A percentile compares a stretch with the other conserved stretches of the same genome.
Evolutionary conservation across 2,113 vertebrate species (phyloP).

Genomic region (Antennarius striatus): DNA sequence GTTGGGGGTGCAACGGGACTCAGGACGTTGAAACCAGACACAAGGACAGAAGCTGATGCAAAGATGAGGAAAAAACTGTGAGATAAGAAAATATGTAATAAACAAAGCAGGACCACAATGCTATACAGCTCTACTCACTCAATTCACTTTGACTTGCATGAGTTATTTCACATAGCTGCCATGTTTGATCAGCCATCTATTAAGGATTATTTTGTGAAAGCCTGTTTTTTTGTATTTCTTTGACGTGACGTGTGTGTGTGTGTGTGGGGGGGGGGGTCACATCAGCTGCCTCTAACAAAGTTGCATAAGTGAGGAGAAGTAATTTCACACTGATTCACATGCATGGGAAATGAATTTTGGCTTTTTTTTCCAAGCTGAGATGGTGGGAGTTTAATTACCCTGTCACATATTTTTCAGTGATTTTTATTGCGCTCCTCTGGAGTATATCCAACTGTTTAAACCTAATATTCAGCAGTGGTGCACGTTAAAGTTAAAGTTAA

Average conservation of each 20-base stretch:
- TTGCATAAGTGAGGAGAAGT: slow-evolving; percentile 49
- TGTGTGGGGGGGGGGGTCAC: slow-evolving; percentile 9
- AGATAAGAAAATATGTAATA: neutral
- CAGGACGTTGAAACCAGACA: too few relatives aligned
- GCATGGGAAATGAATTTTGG: slow-evolving; percentile 43
- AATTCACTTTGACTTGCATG: neutral
- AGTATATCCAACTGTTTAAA: slow-evolving; percentile 27
- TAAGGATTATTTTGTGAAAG: too few relatives aligned
- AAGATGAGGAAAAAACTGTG: too few relatives aligned
- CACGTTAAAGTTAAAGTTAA: neutral
- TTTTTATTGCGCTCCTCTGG: slow-evolving; percentile 26
- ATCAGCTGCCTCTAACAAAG: slow-evolving; percentile 45
- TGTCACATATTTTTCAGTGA: slow-evolving; percentile 31
- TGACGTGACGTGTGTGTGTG: neutral
- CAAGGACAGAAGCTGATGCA: too few relatives aligned
- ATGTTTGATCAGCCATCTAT: slow-evolving; percentile 32
- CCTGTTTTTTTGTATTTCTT: neutral
- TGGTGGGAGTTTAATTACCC: too few relatives aligned
- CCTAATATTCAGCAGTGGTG: slow-evolving; percentile 19
- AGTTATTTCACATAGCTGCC: slow-evolving; percentile 15
- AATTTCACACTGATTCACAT: slow-evolving; percentile 58
- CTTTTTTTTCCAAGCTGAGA: neutral
- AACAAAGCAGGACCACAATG: neutral
- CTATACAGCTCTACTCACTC: neutral
- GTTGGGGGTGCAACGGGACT: too few relatives aligned